Base-by-base conservation (phyloP, 53 echinoderm and acorn worm species). In the Echinarachnius parma region DNA sequence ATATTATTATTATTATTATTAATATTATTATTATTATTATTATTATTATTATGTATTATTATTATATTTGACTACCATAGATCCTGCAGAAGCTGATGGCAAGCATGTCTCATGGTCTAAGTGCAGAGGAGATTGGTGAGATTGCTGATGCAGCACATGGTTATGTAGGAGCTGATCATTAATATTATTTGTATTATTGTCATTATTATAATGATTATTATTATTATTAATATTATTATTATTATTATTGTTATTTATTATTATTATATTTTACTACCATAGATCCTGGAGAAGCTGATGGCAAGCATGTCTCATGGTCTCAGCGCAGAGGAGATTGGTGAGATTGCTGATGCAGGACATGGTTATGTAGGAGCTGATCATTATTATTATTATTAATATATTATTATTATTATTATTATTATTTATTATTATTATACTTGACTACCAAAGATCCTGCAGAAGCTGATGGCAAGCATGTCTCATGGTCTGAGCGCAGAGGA, bases 351-450 rank as follows among this genome's bases (percentile, higher is more conserved):
- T 39, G 75, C 53, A 21, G 87, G 87, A 0, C 95, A 95, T 82
- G 95, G 95, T 14, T 95, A 95, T 50, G 95, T 95, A n/a, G 95
- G 95, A 39, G 95, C 95, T 9, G 95, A 95, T 70, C 46, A n/a
- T n/a, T n/a, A n/a, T n/a, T n/a, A n/a, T n/a, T n/a, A n/a, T n/a
- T n/a, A n/a, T n/a, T n/a, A n/a, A n/a, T n/a, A n/a, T n/a, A n/a
- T n/a, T n/a, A n/a, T n/a, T n/a, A n/a, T n/a, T n/a, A n/a, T n/a
- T n/a, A n/a, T n/a, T 19, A 49, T n/a, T 4, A 14, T 13, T n/a
- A 30, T 44, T 44, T 42, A 11, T 44, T 24, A 42, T 7, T 16
- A 9, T 39, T 9, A 9, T 9, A 9, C 42, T 9, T 39, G 13
- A 7, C 42, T 9, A 39, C 42, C 13, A 0, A 49, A 95, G 95